Conservation (phyloP, 2,888 invertebrate genomes). For the Philonicus albiceps region DNA sequence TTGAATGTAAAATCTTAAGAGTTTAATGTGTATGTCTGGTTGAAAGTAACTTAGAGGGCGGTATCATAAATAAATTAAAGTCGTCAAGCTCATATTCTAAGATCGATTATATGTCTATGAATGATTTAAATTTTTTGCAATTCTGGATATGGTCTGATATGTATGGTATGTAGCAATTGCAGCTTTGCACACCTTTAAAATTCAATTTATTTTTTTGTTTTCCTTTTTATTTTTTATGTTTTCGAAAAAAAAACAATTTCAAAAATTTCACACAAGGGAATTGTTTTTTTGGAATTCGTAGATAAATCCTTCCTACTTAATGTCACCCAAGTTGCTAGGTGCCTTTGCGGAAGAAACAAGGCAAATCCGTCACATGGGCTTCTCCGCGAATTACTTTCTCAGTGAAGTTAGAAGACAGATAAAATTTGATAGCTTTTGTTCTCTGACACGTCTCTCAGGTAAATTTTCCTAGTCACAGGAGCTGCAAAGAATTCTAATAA, state of each 20-base stretch:
- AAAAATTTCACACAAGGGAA: not conserved
- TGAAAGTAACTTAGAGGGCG: too few relatives aligned
- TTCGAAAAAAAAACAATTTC: not conserved
- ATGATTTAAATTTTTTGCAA: too few relatives aligned
- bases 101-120: too few relatives aligned
- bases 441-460: not conserved
- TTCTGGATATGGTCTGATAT: too few relatives aligned
- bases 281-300: not conserved
- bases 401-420: not conserved
- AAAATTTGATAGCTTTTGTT: not conserved
- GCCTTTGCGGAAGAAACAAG: not conserved
- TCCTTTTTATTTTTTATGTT: not conserved
- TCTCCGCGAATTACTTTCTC: not conserved
- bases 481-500: constrained; percentile 24
- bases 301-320: not conserved
- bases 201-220: not conserved
- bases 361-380: not conserved
- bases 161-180: too few relatives aligned
- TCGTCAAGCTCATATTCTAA: too few relatives aligned
- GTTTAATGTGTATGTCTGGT: too few relatives aligned
- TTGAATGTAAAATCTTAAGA: too few relatives aligned
- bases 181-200: not conserved
- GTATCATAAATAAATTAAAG: too few relatives aligned
- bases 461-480: constrained; percentile 6
- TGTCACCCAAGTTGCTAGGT: not conserved